Base-by-base conservation (phyloP, 2,113 vertebrate genomes). In the Kryptolebias marmoratus region DNA sequence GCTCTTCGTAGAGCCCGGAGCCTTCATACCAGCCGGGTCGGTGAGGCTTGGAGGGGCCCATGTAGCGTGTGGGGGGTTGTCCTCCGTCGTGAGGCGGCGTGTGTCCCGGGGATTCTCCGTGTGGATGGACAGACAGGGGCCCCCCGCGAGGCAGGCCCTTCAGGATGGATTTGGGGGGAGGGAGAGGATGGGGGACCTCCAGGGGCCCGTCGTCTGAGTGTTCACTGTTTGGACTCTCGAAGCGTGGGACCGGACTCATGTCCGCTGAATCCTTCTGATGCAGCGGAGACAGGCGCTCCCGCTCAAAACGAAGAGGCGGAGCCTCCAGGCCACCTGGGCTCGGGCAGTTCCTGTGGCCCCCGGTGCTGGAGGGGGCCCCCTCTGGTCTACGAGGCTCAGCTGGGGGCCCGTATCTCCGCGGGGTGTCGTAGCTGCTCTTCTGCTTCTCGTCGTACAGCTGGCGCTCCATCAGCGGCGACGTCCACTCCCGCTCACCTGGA, bases 381-480 rank as follows among this genome's bases (percentile, higher is more conserved):
- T 93, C 90, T 0, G 57, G 84, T 56, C 91, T 81, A 12, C 90
- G 84, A 0, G 80, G 77, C 28, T 92, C 92, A 0, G 85, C 56
- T 0, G 80, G 15, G 1, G 63, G 68, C 7, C 81, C 92, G 80
- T 95, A 95, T 67, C 95, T 92, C 56, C 94, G 93, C 31, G 95
- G 96, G 4, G 93, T 90, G 59, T 96, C 96, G 3, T 94, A 93
- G 59, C 93, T 88, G 13, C 94, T 94, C 70, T 92, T 91, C 58
- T 91, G 85, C 77, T 95, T 95, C 47, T 96, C 95, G 27, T 95
- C 95, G 1, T 93, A 95, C 2, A 79, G 82, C 48, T 90, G 90
- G 0, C 89, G 87, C 77, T 93, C 91, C 0, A 80, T 90, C 61
- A 93, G 83, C 0, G 91, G 91, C 0, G 91, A 93, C 22, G 52